phyloP scores from a whole-genome alignment of 2,888 invertebrate genomes.

The Odontocerum albicorne region DNA sequence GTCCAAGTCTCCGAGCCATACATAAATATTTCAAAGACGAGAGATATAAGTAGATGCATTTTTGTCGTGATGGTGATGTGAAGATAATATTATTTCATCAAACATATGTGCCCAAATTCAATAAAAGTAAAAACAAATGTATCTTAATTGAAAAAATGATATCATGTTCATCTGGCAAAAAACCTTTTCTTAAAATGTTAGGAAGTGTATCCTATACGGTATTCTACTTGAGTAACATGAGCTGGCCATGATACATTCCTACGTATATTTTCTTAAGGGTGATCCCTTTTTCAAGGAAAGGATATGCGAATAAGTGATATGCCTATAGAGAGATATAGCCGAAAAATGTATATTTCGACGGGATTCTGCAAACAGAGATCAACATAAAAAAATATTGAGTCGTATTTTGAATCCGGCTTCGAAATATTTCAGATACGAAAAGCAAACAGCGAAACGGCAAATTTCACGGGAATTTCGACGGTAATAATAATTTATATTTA shows the following conservation, averaged over 20 bases:
- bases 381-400: slow-evolving; percentile 17
- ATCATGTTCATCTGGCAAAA: no score
- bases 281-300: slow-evolving; percentile 14
- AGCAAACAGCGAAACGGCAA: no score
- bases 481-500: background rate
- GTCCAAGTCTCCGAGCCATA: no score
- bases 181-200: no score
- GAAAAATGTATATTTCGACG: background rate
- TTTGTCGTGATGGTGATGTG: no score
- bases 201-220: no score
- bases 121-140: no score
- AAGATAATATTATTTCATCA: no score
- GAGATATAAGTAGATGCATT: no score
- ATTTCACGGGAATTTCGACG: background rate
- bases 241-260: slow-evolving; percentile 2
- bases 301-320: slow-evolving; percentile 32
- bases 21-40: no score
- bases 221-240: background rate
- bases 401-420: background rate
- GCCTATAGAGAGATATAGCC: slow-evolving; percentile 19
- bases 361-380: background rate
- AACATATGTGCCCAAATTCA: no score
- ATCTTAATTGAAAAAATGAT: no score
- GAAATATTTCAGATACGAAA: background rate
- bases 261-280: slow-evolving; percentile 14